These are phyloP conservation scores for Cynopterus sphinx DNA, from an alignment of 2,797 vertebrate species.

Conservation along the genomic window DNA sequence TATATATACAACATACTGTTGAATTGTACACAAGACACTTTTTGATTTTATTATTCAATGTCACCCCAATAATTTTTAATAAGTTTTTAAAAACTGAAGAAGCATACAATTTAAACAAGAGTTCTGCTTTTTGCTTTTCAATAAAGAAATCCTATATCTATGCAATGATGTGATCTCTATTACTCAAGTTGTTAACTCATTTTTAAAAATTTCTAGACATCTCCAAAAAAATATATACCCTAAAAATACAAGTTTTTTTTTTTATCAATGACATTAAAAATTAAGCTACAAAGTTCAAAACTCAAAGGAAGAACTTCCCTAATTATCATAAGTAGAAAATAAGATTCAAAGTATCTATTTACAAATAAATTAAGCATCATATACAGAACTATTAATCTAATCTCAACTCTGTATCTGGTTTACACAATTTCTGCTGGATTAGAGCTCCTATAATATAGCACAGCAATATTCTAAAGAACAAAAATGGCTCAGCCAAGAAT, in stretches of 20 bases:
- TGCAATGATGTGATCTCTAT: background rate
- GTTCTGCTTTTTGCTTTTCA: conserved; percentile 14
- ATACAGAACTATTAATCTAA: background rate
- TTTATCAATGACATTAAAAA: background rate
- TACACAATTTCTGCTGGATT: conserved; percentile 17
- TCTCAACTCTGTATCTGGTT: background rate
- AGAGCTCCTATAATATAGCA: conserved; percentile 1
- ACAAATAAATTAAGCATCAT: conserved; percentile 28
- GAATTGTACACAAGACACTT: too few species aligned
- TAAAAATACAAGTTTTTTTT: conserved; percentile 47
- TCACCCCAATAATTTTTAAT: too few species aligned
- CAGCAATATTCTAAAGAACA: background rate
- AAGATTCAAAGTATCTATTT: background rate
- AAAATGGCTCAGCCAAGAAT: conserved; percentile 15
- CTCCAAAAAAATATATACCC: conserved; percentile 39
- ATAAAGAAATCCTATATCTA: conserved; percentile 19
- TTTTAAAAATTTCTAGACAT: conserved; percentile 11
- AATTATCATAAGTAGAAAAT: background rate
- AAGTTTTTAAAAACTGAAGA: background rate
- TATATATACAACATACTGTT: too few species aligned
- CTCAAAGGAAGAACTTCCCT: background rate
- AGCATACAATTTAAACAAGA: background rate
- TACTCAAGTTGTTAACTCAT: background rate
- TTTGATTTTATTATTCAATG: too few species aligned
- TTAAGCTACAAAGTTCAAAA: conserved; percentile 5